These are phyloP conservation scores for Picathartes gymnocephalus DNA, from an alignment of 2,113 vertebrate genomes.

Conservation along the genomic window DNA sequence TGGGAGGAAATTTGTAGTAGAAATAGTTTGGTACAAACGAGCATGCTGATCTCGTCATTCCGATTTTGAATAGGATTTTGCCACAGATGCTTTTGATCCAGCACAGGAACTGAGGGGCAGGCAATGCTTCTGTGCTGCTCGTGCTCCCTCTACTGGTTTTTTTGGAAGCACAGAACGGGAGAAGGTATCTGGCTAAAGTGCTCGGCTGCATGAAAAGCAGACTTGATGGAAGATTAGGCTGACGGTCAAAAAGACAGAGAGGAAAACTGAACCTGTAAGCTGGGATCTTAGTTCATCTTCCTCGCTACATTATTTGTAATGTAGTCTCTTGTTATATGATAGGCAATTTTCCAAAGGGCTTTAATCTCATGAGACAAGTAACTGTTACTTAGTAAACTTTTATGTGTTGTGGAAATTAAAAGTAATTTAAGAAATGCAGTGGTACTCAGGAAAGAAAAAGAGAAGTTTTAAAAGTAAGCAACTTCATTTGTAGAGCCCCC, in stretches of 20 bases:
- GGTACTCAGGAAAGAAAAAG: neutral
- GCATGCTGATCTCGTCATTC: neutral
- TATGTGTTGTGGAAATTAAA: neutral
- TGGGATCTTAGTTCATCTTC: neutral
- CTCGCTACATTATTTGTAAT: neutral
- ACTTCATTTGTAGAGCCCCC: neutral
- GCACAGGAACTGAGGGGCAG: neutral
- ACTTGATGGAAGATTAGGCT: neutral
- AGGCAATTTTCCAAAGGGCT: neutral
- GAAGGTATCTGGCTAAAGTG: rapidly evolving
- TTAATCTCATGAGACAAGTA: neutral
- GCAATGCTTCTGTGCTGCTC: neutral
- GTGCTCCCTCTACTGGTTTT: slow-evolving; percentile 19
- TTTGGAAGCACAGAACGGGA: neutral
- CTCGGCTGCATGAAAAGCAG: rapidly evolving
- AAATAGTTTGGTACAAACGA: neutral
- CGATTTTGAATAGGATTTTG: neutral
- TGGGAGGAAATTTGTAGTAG: neutral
- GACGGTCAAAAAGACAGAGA: neutral
- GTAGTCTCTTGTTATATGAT: neutral
- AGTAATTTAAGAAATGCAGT: neutral
- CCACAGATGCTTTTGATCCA: neutral
- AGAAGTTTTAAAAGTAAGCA: neutral
- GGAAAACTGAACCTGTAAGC: neutral
- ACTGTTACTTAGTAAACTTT: neutral